Evolutionary conservation across 2,797 vertebrate species (phyloP).

Genomic region (Molossus alvarezi): DNA sequence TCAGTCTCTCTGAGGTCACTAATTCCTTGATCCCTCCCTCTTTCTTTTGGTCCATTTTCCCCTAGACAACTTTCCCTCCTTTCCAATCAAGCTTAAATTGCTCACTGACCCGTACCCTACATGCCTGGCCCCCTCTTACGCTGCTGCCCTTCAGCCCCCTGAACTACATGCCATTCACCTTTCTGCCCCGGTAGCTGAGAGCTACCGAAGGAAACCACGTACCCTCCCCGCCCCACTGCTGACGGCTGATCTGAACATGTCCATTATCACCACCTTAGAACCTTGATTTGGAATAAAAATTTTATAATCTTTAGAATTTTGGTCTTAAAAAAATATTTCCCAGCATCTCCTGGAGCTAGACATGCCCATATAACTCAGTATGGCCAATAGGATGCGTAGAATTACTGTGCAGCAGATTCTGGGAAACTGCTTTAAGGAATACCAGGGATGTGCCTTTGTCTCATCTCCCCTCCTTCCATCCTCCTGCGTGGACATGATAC

Average conservation of each 20-base stretch:
- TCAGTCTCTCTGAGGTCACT: background rate
- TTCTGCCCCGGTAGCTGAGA: background rate
- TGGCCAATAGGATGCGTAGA: background rate
- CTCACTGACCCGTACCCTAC: background rate
- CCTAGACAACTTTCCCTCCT: background rate
- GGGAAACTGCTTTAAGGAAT: background rate
- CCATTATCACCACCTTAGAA: background rate
- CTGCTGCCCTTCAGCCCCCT: background rate
- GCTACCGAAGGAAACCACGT: background rate
- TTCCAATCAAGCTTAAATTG: background rate
- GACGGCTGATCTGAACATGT: background rate
- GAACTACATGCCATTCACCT: background rate
- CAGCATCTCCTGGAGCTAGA: background rate
- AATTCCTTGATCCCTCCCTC: background rate
- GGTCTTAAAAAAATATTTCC: slow-evolving; percentile 1
- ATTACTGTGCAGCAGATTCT: background rate
- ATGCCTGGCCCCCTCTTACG: background rate
- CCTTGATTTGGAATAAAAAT: slow-evolving; percentile 49
- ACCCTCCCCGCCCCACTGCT: background rate
- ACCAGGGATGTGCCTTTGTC: background rate
- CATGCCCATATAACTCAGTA: background rate
- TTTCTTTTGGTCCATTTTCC: background rate
- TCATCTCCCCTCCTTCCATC: background rate
- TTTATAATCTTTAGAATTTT: slow-evolving; percentile 8
- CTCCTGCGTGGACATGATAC: background rate